Evolutionary conservation across 1,140 invertebrate genomes (phyloP).

Genomic region (Prorops nasuta): DNA sequence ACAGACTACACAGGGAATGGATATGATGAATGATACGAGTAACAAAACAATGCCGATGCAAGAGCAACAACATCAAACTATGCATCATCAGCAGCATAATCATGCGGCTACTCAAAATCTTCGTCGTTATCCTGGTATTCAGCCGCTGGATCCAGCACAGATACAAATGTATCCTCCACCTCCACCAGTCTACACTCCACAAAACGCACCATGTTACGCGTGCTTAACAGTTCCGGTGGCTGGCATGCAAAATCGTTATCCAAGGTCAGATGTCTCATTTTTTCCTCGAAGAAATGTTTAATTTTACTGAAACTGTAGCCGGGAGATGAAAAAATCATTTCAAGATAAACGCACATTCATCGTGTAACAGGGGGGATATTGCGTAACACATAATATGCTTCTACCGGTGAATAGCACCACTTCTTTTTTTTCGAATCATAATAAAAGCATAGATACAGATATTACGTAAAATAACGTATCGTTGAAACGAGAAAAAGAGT

Average conservation of each 20-base stretch:
- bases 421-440: too few relatives aligned
- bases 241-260: slow-evolving; percentile 46
- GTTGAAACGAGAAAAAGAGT: too few relatives aligned
- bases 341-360: too few relatives aligned
- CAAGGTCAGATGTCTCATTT: slow-evolving; percentile 47
- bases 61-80: slow-evolving; percentile 42
- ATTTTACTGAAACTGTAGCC: too few relatives aligned
- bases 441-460: too few relatives aligned
- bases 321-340: too few relatives aligned
- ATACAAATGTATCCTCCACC: slow-evolving; percentile 49
- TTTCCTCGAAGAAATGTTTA: too few relatives aligned
- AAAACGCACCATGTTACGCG: slow-evolving; percentile 45
- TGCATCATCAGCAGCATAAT: slow-evolving; percentile 46
- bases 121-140: slow-evolving; percentile 48
- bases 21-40: slow-evolving; percentile 35
- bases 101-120: slow-evolving; percentile 39
- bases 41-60: slow-evolving; percentile 40
- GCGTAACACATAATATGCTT: too few relatives aligned
- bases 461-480: too few relatives aligned
- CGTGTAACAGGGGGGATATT: too few relatives aligned
- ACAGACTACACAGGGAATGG: slow-evolving; percentile 32
- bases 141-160: slow-evolving; percentile 39
- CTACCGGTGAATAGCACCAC: too few relatives aligned
- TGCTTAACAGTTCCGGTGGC: slow-evolving; percentile 47
- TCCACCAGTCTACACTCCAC: slow-evolving; percentile 44